A percentile compares a stretch with the other conserved stretches of the same genome.
These are phyloP conservation scores for Drosophila borealis DNA, from an alignment of 2,888 invertebrate genomes.

Conservation along the genomic window DNA sequence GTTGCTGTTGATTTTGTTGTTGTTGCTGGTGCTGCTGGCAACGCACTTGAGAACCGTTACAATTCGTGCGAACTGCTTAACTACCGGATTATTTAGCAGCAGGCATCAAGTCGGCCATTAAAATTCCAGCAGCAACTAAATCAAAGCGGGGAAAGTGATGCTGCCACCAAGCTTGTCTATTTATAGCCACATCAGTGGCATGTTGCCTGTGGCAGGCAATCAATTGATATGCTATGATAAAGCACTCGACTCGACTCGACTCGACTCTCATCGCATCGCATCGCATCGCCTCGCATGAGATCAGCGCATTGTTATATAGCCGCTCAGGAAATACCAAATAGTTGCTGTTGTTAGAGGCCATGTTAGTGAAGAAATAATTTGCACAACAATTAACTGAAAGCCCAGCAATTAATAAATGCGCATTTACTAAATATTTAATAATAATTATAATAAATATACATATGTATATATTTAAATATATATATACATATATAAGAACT, in stretches of 20 bases:
- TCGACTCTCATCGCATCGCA: no score
- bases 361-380: constrained; percentile 45
- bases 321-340: constrained; percentile 40
- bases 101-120: constrained; percentile 6
- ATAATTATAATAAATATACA: constrained; percentile 15
- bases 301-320: constrained; percentile 41
- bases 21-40: constrained; percentile 21
- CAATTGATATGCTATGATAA: constrained; percentile 9
- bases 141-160: constrained; percentile 43
- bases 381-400: constrained; percentile 48
- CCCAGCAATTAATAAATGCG: constrained; percentile 42
- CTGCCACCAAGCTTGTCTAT: constrained; percentile 29
- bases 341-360: constrained; percentile 19
- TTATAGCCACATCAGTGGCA: constrained; percentile 34
- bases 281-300: constrained; percentile 28
- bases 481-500: constrained; percentile 1
- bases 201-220: constrained; percentile 18
- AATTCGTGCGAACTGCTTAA: constrained; percentile 52
- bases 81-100: constrained; percentile 33
- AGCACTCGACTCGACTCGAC: not conserved
- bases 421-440: constrained; percentile 25
- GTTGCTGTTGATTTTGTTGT: constrained; percentile 3
- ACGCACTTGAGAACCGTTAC: constrained; percentile 62
- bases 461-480: no score
- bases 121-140: constrained; percentile 5